Percentiles rank a stretch among this genome's conserved stretches.
These are phyloP conservation scores for Caenorhabditis becei DNA, from an alignment of 2,888 invertebrate species.

Conservation along the genomic window DNA sequence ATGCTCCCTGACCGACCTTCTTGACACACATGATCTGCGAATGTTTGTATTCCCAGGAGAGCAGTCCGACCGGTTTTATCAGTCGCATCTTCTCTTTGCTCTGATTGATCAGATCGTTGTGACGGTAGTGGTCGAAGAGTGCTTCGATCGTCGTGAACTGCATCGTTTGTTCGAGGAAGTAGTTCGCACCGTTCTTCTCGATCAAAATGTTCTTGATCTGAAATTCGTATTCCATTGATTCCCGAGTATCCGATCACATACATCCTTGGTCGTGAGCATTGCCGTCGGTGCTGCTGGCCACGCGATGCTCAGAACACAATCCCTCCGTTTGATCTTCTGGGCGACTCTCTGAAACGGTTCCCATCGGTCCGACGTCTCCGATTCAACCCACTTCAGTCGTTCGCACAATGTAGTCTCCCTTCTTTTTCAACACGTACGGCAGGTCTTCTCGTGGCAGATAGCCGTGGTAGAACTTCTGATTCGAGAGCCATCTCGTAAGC, in stretches of 20 bases:
- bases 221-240: constrained; percentile 11
- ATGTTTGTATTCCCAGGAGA: constrained; percentile 56
- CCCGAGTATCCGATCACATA: constrained; percentile 7
- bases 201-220: constrained; percentile 52
- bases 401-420: constrained; percentile 56
- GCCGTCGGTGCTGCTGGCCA: constrained; percentile 29
- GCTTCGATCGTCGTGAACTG: constrained; percentile 25
- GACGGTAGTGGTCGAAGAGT: constrained; percentile 21
- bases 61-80: constrained; percentile 17
- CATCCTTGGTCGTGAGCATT: constrained; percentile 29
- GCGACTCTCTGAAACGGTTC: constrained; percentile 31
- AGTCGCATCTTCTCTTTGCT: constrained; percentile 18
- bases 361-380: too few relatives aligned
- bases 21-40: constrained; percentile 34
- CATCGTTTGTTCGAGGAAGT: constrained; percentile 22
- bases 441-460: constrained; percentile 56
- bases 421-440: constrained; percentile 52
- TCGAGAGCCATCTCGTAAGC: constrained; percentile 43
- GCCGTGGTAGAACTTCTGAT: constrained; percentile 50
- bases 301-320: constrained; percentile 44
- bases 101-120: constrained; percentile 14
- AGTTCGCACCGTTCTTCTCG: constrained; percentile 13
- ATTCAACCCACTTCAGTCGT: constrained; percentile 31
- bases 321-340: constrained; percentile 23
- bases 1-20: constrained; percentile 61